Evolutionary conservation across 1,140 invertebrate species (phyloP), one percentile per base, ranked within the genome.

Genomic region (Drosophila quadrilineata): DNA sequence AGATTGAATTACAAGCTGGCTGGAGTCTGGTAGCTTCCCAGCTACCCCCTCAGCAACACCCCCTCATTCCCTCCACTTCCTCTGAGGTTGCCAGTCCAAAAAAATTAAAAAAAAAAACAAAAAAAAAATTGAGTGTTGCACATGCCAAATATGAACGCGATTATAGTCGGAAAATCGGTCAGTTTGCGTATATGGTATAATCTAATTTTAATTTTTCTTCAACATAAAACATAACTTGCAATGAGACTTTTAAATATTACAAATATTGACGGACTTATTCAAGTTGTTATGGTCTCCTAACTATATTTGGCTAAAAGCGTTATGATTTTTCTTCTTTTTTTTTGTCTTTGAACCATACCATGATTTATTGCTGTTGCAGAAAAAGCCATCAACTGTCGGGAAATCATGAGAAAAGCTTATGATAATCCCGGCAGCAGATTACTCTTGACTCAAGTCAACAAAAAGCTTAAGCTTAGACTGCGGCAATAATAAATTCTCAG

Each of bases 191-290:
- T 82, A 87, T 87, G 84, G 84, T 87, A 87, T 87, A 87, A 87
- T 87, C 84, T 87, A 68, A 72, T 75, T 87, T 87, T 84, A 87
- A 87, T 84, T 87, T 84, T 77, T n/a, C n/a, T n/a, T n/a, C n/a
- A n/a, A n/a, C n/a, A 24, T 41, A 41, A 41, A 35, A 35, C 3
- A 5, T 6, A 16, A 6, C 14, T 12, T 10, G 2, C 4, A 31
- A 31, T 31, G n/a, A 31, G 0, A 5, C 5, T 48, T 16, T 3
- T 3, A n/a, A 21, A 33, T 28, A 21, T 46, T 17, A 46, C n/a
- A n/a, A n/a, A 17, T 46, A 9, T 21, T 48, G n/a, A 33, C n/a
- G n/a, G n/a, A n/a, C n/a, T n/a, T n/a, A n/a, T n/a, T n/a, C n/a
- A n/a, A n/a, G n/a, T n/a, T n/a, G n/a, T 72, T 76, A 77, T 71